Evolutionary conservation across 1,140 invertebrate genomes (phyloP), one percentile per base, ranked within the genome.

Genomic region (Vollenhovia emeryi): DNA sequence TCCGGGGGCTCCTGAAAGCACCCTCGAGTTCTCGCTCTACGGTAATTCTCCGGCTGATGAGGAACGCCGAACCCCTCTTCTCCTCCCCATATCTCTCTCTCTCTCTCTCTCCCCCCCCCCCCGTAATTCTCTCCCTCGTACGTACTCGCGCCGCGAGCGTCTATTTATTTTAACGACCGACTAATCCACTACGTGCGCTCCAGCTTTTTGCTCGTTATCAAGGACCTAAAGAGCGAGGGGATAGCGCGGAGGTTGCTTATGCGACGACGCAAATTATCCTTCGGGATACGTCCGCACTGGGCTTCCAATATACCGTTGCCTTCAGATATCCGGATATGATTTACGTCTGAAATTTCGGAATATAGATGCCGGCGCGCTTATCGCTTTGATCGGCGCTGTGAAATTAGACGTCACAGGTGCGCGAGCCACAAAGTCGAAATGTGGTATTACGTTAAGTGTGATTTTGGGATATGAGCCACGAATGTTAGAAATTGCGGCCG

Each of bases 101-200:
- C 3, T 52, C 60, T 27, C 27, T 79, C 3, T 13, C 21, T 50
- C 75, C 36, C 30, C 18, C 45, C 4, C 15, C 75, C 9, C 21
- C 21, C 74, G 55, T 84, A 75, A 48, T 75, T 80, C 64, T 71
- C 64, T 71, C 50, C 21, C 36, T 24, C 33, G 45, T 27, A 52
- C 62, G 36, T 78, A 78, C 75, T 78, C 50, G 62, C 64, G 64
- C 78, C 78, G 78, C 64, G 78, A 80, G 78, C 78, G 78, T 80
- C 64, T 80, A 80, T 80, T 80, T 80, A 80, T 80, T 80, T 80
- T 80, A 80, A 80, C 78, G 64, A 80, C 78, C 64, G 78, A 80
- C 78, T 80, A 80, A 80, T 80, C 78, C 64, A 71, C 62, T 71
- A 80, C 78, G 78, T 80, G 78, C 45, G 64, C 33, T 30, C 24